A percentile compares a stretch with the other conserved stretches of the same genome.
These are phyloP conservation scores for Petromus typicus DNA, from an alignment of 2,113 vertebrate species.

Conservation along the genomic window DNA sequence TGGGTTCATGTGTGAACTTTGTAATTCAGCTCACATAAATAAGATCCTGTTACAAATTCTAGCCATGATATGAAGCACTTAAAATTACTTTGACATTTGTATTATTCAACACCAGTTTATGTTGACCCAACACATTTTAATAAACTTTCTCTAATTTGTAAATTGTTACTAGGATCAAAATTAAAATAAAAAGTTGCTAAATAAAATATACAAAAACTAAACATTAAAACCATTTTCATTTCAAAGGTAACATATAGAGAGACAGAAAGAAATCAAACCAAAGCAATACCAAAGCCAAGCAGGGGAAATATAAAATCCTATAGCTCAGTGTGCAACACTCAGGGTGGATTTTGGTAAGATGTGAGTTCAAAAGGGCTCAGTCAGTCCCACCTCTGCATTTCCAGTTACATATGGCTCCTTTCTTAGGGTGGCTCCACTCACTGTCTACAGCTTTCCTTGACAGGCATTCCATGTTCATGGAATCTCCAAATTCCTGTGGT, in stretches of 20 bases:
- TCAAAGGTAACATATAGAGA: background rate
- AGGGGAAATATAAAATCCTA: background rate
- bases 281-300: background rate
- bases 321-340: background rate
- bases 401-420: background rate
- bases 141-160: constrained; percentile 25
- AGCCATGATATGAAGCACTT: background rate
- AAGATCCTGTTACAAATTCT: constrained; percentile 25
- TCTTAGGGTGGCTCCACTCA: background rate
- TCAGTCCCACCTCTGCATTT: background rate
- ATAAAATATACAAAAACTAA: background rate
- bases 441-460: background rate
- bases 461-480: background rate
- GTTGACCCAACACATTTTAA: background rate
- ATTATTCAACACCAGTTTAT: background rate
- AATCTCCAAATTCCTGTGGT: background rate
- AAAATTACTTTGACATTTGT: constrained; percentile 28
- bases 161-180: constrained; percentile 19
- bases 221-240: background rate
- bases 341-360: background rate
- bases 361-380: background rate
- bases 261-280: background rate
- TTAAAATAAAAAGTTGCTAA: constrained; percentile 1
- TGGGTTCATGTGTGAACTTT: background rate
- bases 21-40: constrained; percentile 46